Evolutionary conservation across 2,888 invertebrate genomes (phyloP), one percentile per base, ranked within the genome.

Genomic region (Folsomia manolachei): DNA sequence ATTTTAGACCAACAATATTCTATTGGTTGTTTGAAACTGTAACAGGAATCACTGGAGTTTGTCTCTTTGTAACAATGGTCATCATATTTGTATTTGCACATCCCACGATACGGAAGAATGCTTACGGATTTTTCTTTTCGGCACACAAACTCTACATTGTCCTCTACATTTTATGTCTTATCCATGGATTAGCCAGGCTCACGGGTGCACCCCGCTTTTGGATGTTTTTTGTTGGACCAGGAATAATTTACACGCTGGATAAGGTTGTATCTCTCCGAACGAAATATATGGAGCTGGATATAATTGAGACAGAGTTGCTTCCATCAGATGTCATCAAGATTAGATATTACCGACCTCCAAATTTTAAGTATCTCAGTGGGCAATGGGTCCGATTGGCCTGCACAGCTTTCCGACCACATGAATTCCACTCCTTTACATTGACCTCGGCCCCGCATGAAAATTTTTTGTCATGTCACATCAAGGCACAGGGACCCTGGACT

Each of bases 81-180:
- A 91, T 96, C 69, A 97, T 97, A 80, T 95, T 96, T 83, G 92
- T 95, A n/a, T 97, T 97, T 83, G 96, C 97, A 0, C 95, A 96
- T 85, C 95, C 96, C 0, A 90, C 90, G 1, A 92, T 97, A 74
- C 88, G 97, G 63, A 93, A 95, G 83, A 91, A 93, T 81, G 96
- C 96, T 0, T 97, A 95, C 84, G 94, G 94, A 74, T 96, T 93
- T 86, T 97, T 97, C 85, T 97, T 97, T 93, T 90, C 91, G 74
- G 93, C 96, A 66, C 97, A 97, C 84, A 91, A 93, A 11, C 87
- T 97, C 4, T 95, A 97, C 83, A 89, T 95, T 11, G 86, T 91
- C 0, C 86, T 97, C 21, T 97, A 97, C 82, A 89, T 91, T 0
- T 84, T 97, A 27, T 92, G 92, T 79, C 86, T 97, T 69, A 88